Evolutionary conservation across 2,888 invertebrate species (phyloP).

Genomic region (Agriotes lineatus): DNA sequence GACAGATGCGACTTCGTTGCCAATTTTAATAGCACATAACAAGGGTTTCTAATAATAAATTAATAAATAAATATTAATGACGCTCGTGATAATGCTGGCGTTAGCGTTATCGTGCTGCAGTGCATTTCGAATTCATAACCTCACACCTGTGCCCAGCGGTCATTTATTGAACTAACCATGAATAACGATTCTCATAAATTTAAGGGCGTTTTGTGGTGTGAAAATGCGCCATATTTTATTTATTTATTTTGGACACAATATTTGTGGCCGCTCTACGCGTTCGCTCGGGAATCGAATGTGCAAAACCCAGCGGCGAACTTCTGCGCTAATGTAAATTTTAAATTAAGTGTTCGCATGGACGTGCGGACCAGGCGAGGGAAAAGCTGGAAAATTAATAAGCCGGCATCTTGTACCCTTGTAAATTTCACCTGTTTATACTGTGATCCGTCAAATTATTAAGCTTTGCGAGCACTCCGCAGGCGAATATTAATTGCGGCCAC

Average conservation of each 20-base stretch:
- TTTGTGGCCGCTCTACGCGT: conserved; percentile 2
- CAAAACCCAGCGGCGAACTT: conserved; percentile 3
- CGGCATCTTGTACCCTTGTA: background rate
- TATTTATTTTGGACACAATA: conserved; percentile 22
- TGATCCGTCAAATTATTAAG: no score
- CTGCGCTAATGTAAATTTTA: conserved; percentile 12
- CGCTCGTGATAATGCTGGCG: conserved; percentile 27
- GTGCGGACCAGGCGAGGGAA: background rate
- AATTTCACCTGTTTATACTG: background rate
- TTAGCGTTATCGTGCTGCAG: conserved; percentile 41
- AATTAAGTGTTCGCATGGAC: conserved; percentile 17
- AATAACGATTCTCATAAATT: conserved; percentile 48
- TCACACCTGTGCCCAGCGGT: conserved; percentile 47
- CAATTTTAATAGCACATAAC: background rate
- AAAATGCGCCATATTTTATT: conserved; percentile 31
- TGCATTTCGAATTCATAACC: conserved; percentile 46
- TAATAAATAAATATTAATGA: conserved; percentile 27
- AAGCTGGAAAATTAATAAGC: background rate
- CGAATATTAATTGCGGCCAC: no score
- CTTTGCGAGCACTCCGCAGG: no score
- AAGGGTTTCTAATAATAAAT: background rate
- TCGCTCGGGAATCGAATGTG: conserved; percentile 1
- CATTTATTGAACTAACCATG: conserved; percentile 50
- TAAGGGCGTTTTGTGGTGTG: conserved; percentile 30
- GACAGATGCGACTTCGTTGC: no score